These are phyloP conservation scores for Folsomia manolachei DNA, from an alignment of 2,888 invertebrate genomes.

Conservation along the genomic window DNA sequence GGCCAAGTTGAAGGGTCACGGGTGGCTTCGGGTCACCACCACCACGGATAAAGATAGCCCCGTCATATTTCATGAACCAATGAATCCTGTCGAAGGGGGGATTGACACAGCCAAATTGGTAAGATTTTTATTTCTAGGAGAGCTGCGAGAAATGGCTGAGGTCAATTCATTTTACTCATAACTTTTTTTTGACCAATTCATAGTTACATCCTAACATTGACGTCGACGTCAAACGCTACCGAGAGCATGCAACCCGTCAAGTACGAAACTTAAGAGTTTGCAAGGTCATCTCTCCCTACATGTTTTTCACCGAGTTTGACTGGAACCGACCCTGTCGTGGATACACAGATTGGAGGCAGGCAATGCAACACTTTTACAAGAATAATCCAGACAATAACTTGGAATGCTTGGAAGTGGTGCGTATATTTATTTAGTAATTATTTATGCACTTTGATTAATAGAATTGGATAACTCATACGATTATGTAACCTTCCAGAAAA, in stretches of 20 bases:
- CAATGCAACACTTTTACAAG: background rate
- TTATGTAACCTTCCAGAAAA: background rate
- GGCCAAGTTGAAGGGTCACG: no score
- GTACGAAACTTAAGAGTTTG: background rate
- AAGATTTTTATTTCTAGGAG: no score
- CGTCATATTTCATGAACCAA: background rate
- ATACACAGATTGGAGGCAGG: background rate
- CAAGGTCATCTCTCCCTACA: background rate
- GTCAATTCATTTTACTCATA: no score
- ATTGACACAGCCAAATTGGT: background rate
- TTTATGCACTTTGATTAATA: no score
- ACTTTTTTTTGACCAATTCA: background rate
- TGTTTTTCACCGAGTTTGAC: constrained; percentile 1
- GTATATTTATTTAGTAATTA: background rate
- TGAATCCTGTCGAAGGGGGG: background rate
- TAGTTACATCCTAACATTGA: background rate
- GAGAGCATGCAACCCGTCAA: background rate
- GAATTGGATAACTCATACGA: background rate
- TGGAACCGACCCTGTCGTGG: background rate
- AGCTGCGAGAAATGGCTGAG: no score
- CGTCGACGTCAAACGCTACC: background rate
- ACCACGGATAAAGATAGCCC: no score
- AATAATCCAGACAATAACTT: background rate
- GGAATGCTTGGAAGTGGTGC: background rate
- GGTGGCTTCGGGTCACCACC: no score